phyloP scores from a whole-genome alignment of 2,797 vertebrate species.

The Phoebastria nigripes region DNA sequence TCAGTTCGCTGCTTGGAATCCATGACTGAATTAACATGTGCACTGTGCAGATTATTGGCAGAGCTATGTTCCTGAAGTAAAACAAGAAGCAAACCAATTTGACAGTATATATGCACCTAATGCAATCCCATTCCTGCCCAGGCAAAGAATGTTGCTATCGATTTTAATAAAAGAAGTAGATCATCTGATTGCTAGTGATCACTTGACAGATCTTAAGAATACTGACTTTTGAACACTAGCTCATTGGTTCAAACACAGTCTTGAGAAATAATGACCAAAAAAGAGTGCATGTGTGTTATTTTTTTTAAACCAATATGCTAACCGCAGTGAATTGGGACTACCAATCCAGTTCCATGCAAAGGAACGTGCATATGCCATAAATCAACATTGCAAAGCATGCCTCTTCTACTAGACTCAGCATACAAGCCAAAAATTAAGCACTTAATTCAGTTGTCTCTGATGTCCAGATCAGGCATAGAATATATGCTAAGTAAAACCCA shows the following conservation, averaged over 20 bases:
- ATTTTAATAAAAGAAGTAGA: background rate
- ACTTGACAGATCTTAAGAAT: background rate
- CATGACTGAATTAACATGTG: background rate
- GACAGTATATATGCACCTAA: background rate
- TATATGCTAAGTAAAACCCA: background rate
- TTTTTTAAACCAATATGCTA: background rate
- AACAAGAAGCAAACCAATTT: background rate
- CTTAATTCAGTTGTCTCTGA: background rate
- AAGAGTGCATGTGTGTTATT: rapidly evolving
- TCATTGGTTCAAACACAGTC: background rate
- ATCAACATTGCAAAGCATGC: background rate
- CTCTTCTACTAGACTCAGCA: background rate
- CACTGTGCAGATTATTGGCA: background rate
- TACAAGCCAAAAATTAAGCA: background rate
- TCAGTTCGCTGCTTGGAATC: background rate
- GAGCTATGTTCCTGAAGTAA: background rate
- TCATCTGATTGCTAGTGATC: rapidly evolving
- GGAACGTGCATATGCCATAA: background rate
- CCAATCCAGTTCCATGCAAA: background rate
- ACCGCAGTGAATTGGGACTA: background rate
- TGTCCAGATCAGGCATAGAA: background rate
- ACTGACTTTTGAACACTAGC: background rate
- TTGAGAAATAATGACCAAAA: background rate
- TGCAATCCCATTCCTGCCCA: background rate
- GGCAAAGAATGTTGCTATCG: background rate